A percentile compares a stretch with the other conserved stretches of the same genome.
Conservation (phyloP, 2,888 invertebrate species). For the Epinotia ramella region DNA sequence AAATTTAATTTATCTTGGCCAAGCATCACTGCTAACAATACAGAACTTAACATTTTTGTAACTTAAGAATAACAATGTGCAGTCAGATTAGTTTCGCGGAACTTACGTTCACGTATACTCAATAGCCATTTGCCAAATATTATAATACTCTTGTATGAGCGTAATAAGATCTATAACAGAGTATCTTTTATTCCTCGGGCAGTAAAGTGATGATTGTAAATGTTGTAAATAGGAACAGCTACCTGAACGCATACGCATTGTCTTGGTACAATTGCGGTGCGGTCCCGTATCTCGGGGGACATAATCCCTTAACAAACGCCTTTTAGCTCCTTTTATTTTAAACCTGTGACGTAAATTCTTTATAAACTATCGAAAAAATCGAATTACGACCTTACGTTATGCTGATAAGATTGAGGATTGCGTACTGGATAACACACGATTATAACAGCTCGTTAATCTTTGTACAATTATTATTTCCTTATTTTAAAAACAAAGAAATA, state of each 20-base stretch:
- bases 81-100: constrained; percentile 61
- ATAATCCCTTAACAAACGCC: constrained; percentile 77
- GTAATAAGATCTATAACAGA: constrained; percentile 50
- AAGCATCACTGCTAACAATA: constrained; percentile 29
- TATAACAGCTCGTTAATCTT: constrained; percentile 31
- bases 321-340: constrained; percentile 70
- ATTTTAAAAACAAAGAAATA: constrained; percentile 28
- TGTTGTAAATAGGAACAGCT: constrained; percentile 65
- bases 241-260: constrained; percentile 76
- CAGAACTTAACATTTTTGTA: constrained; percentile 42
- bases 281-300: constrained; percentile 63
- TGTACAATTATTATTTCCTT: constrained; percentile 40
- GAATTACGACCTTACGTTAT: constrained; percentile 12
- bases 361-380: constrained; percentile 6
- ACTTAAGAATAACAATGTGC: constrained; percentile 51
- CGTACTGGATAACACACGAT: constrained; percentile 7
- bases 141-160: background rate
- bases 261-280: constrained; percentile 72
- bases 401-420: constrained; percentile 24
- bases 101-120: constrained; percentile 49
- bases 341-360: constrained; percentile 71
- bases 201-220: constrained; percentile 54
- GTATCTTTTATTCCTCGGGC: constrained; percentile 42
- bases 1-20: constrained; percentile 42
- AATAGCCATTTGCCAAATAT: constrained; percentile 13